Percentiles rank a stretch among this genome's conserved stretches.
Evolutionary conservation across 64 coral and sea anemone genomes (phyloP).

Genomic region (Astreopora myriophthalma): DNA sequence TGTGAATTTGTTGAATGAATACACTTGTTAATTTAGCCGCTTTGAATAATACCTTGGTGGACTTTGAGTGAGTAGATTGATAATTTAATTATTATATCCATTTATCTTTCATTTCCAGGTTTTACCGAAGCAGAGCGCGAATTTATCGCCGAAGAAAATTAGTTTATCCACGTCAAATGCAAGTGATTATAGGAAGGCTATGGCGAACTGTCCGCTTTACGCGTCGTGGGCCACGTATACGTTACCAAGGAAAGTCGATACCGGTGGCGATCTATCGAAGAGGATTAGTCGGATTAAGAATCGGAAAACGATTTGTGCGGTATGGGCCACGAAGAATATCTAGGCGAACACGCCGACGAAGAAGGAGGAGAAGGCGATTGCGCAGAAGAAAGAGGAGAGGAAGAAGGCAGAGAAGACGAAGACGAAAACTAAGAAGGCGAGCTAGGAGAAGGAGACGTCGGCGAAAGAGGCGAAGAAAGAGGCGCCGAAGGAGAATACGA

Average conservation of each 20-base stretch:
- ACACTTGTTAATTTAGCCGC: too few relatives aligned
- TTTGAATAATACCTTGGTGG: too few relatives aligned
- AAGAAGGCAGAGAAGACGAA: background rate
- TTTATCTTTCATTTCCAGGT: background rate
- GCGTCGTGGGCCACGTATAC: background rate
- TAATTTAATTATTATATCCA: background rate
- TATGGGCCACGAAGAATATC: background rate
- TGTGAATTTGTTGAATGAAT: too few relatives aligned
- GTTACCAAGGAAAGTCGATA: background rate
- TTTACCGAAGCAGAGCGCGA: background rate
- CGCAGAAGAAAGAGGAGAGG: constrained; percentile 6
- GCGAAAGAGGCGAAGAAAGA: background rate
- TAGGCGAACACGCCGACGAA: constrained; percentile 6
- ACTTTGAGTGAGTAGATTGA: too few relatives aligned
- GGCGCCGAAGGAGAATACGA: background rate
- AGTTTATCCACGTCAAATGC: background rate
- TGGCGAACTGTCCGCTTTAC: background rate
- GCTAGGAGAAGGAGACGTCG: background rate
- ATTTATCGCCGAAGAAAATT: background rate
- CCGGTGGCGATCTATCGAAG: background rate
- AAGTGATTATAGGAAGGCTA: background rate
- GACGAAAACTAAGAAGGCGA: background rate
- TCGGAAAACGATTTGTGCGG: background rate
- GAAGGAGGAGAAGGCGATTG: background rate
- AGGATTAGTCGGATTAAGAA: background rate